Conservation (phyloP, 2,113 vertebrate genomes). For the Passer domesticus region DNA sequence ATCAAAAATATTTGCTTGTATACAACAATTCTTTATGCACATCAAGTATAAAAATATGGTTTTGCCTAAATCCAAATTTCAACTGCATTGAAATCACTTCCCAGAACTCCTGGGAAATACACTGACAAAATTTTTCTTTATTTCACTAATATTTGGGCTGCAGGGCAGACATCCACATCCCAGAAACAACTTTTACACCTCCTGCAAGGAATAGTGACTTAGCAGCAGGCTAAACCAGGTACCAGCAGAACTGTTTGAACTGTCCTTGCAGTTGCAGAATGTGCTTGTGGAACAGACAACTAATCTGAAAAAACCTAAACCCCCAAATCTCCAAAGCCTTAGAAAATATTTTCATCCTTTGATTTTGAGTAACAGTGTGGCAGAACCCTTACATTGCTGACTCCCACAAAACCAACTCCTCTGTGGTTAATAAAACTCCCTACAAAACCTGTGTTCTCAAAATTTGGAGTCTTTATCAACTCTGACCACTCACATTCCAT, state of each 20-base stretch:
- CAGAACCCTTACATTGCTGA: neutral
- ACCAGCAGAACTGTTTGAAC: neutral
- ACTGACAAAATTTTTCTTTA: neutral
- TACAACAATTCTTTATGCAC: neutral
- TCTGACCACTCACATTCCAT: neutral
- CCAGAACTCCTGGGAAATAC: neutral
- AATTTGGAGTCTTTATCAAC: neutral
- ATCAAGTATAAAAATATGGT: rapidly evolving
- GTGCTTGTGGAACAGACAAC: rapidly evolving
- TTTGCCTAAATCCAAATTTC: neutral
- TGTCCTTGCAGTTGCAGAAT: neutral
- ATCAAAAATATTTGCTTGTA: neutral
- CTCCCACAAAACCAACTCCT: neutral
- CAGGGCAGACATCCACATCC: neutral
- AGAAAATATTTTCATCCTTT: neutral
- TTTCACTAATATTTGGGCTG: neutral
- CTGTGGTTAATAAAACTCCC: neutral
- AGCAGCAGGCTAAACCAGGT: neutral
- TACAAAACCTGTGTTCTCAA: neutral
- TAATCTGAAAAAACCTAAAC: neutral
- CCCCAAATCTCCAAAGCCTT: neutral
- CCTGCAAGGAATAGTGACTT: rapidly evolving
- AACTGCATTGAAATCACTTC: neutral
- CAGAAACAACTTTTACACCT: neutral
- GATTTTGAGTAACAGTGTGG: neutral